Evolutionary conservation across 2,797 vertebrate genomes (phyloP), one percentile per base, ranked within the genome.

Genomic region (Tangara arthus): DNA sequence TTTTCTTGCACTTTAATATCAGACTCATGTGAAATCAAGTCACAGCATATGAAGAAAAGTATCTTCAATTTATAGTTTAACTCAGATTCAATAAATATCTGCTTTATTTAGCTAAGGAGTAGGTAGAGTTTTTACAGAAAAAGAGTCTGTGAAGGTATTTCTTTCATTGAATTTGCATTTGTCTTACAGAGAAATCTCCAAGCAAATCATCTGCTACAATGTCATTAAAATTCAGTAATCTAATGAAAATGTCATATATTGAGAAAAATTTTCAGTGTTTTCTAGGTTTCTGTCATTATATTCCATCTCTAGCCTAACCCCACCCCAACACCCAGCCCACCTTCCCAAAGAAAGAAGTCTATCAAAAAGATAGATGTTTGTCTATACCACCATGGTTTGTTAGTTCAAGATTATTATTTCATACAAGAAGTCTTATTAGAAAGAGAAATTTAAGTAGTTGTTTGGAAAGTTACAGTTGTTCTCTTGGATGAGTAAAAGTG

Each of bases 241-340:
- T 46, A 42, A 34, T 44, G 20, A 82, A 82, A 79, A 69, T 61
- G 5, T 44, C 34, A 84, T 15, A 32, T 22, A 53, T 6, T 39
- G 17, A 78, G 19, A 5, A 88, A 61, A 10, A 52, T 11, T 47
- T 63, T 56, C 35, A 44, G 12, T n/a, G 50, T 82, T 94, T 89
- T 59, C 47, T 57, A 46, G 2, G 5, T 30, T 76, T 88, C 37
- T 71, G 16, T 12, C 3, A 3, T 34, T 66, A 41, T 5, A 49
- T n/a, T 70, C 6, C 11, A 4, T 13, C 14, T n/a, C 8, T 34
- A 27, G 2, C 6, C 3, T 5, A 11, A 2, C 2, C 9, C 12
- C 19, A 27, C 4, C 8, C 7, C 47, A 61, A 8, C 12, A 3
- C 4, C 4, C 5, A 10, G 5, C 6, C 32, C 34, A 22, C 8